Percentiles rank a stretch among this genome's conserved stretches.
phyloP scores from a whole-genome alignment of 2,797 vertebrate species.

The Macroramphosus scolopax region DNA sequence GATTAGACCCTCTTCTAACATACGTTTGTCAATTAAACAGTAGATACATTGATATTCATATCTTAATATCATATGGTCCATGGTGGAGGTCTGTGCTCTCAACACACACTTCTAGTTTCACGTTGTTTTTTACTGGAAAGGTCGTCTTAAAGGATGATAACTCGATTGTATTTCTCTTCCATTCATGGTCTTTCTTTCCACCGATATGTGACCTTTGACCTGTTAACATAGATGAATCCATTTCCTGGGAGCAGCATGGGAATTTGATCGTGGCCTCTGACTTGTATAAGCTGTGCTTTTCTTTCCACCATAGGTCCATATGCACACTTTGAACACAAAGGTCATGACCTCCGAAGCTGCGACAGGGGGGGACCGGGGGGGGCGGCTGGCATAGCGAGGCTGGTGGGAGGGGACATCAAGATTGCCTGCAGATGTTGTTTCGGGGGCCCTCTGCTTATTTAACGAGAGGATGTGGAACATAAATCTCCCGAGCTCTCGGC shows the following conservation, averaged over 20 bases:
- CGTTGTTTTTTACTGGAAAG: conserved; percentile 23
- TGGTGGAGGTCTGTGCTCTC: too few relatives aligned
- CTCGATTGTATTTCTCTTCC: conserved; percentile 27
- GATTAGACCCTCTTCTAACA: too few relatives aligned
- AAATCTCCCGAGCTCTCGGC: conserved; percentile 65
- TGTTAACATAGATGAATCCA: conserved; percentile 47
- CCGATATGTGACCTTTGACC: conserved; percentile 34
- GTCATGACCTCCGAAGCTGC: conserved; percentile 31
- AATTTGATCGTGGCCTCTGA: conserved; percentile 52
- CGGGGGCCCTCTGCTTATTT: conserved; percentile 54
- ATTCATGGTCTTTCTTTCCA: conserved; percentile 23
- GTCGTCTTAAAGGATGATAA: conserved; percentile 18
- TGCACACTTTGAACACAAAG: conserved; percentile 29
- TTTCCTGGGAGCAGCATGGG: conserved; percentile 57
- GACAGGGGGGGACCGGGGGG: conserved; percentile 9
- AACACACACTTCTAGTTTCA: background rate
- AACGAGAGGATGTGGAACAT: conserved; percentile 67
- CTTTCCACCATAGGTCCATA: conserved; percentile 15
- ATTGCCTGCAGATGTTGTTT: conserved; percentile 74
- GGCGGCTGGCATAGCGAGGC: conserved; percentile 35
- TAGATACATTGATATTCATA: too few relatives aligned
- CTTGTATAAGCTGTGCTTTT: conserved; percentile 30
- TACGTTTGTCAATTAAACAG: too few relatives aligned
- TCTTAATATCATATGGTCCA: too few relatives aligned
- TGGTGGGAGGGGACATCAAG: conserved; percentile 45